Percentiles rank a stretch among this genome's conserved stretches.
Evolutionary conservation across 2,797 vertebrate species (phyloP).

Genomic region (Artibeus jamaicensis): DNA sequence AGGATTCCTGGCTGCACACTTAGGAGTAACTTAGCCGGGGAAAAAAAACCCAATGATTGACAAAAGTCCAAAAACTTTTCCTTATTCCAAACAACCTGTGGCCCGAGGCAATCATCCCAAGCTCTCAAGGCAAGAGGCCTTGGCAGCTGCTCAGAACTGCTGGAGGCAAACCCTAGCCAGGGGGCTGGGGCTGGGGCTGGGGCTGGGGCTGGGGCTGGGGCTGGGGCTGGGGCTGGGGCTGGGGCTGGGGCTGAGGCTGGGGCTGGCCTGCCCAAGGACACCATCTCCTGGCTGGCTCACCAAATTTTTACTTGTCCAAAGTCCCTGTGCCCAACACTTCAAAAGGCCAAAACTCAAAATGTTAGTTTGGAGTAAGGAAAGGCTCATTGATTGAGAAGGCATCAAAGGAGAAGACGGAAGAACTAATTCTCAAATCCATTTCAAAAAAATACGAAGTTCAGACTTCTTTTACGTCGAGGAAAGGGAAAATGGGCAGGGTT

Average conservation of each 20-base stretch:
- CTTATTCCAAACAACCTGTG: background rate
- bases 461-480: background rate
- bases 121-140: background rate
- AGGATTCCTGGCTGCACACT: background rate
- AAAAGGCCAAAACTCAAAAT: background rate
- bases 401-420: background rate
- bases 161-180: background rate
- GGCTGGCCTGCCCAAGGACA: no score
- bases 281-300: background rate
- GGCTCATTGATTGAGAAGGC: background rate
- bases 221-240: no score
- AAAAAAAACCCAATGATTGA: background rate
- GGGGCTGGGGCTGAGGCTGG: no score
- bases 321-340: background rate
- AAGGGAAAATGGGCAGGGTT: background rate
- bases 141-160: background rate
- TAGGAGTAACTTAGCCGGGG: background rate
- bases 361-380: background rate
- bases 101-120: background rate
- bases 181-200: no score
- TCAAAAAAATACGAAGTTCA: background rate
- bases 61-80: background rate
- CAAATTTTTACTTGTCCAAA: background rate
- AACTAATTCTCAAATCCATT: background rate
- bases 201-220: no score